phyloP scores from a whole-genome alignment of 2,888 invertebrate species.

The Phengaris arion region DNA sequence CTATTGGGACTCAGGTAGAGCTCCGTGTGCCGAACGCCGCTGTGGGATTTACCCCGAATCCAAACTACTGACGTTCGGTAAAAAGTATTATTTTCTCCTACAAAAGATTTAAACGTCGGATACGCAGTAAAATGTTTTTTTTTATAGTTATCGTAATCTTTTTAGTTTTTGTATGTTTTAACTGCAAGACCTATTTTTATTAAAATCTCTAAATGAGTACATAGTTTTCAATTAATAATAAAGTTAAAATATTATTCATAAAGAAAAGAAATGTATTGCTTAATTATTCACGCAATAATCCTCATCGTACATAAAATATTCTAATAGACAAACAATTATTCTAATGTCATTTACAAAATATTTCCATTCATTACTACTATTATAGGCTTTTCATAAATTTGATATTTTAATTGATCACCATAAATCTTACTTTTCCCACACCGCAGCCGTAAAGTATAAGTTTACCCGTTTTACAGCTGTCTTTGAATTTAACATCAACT shows the following conservation, averaged over 20 bases:
- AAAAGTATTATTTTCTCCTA: slow-evolving; percentile 43
- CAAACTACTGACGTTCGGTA: slow-evolving; percentile 53
- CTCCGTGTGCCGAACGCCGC: slow-evolving; percentile 53
- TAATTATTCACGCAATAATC: too few species aligned
- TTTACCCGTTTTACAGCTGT: not conserved
- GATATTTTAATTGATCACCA: not conserved
- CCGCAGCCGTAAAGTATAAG: not conserved
- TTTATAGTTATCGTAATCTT: not conserved
- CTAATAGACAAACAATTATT: not conserved
- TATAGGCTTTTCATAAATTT: not conserved
- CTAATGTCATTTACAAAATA: not conserved
- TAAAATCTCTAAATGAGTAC: too few species aligned
- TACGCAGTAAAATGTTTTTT: not conserved
- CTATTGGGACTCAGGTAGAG: slow-evolving; percentile 65
- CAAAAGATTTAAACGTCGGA: slow-evolving; percentile 42
- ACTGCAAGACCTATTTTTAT: too few species aligned
- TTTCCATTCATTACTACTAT: not conserved
- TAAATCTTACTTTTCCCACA: not conserved
- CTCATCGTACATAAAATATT: not conserved
- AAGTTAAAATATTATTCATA: too few species aligned
- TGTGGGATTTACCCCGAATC: slow-evolving; percentile 55
- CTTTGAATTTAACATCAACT: not conserved
- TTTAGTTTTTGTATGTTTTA: not conserved
- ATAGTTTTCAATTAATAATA: too few species aligned
- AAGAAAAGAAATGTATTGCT: too few species aligned